These are phyloP conservation scores for Liasis olivaceus DNA, from an alignment of 2,797 vertebrate genomes.

Conservation along the genomic window DNA sequence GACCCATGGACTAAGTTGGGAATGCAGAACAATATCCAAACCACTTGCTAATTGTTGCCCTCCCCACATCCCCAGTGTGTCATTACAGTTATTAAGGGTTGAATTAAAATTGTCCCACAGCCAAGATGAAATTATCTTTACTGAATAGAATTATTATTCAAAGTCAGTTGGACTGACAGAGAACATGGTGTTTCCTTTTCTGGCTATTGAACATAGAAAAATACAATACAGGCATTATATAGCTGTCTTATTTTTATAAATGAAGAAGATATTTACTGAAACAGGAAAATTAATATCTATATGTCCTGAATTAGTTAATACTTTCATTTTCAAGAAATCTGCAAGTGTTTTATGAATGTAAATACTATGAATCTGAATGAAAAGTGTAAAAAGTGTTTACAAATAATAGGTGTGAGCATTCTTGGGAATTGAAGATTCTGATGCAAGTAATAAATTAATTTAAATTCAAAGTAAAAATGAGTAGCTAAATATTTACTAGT, in stretches of 20 bases:
- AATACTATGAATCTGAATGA: conserved; percentile 35
- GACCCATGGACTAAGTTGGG: neutral
- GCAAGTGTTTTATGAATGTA: conserved; percentile 35
- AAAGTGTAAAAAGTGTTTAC: conserved; percentile 51
- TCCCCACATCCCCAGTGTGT: neutral
- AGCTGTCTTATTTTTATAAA: neutral
- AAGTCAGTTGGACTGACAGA: neutral
- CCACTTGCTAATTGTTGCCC: neutral
- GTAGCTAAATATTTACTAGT: conserved; percentile 68
- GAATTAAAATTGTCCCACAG: neutral
- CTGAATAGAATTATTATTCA: neutral
- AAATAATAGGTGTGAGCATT: conserved; percentile 36
- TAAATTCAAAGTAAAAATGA: conserved; percentile 53
- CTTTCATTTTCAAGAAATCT: conserved; percentile 20
- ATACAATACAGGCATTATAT: neutral
- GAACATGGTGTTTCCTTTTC: neutral
- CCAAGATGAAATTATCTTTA: neutral
- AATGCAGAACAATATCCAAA: neutral
- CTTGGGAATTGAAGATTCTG: conserved; percentile 54
- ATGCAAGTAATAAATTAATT: conserved; percentile 49
- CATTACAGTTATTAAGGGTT: neutral
- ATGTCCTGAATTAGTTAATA: conserved; percentile 10
- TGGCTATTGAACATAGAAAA: neutral
- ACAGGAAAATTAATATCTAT: conserved; percentile 21
- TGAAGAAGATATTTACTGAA: conserved; percentile 24